A percentile compares a stretch with the other conserved stretches of the same genome.
Evolutionary conservation across 92 coral and sea anemone species (phyloP).

Genomic region (Zoanthus sociatus): DNA sequence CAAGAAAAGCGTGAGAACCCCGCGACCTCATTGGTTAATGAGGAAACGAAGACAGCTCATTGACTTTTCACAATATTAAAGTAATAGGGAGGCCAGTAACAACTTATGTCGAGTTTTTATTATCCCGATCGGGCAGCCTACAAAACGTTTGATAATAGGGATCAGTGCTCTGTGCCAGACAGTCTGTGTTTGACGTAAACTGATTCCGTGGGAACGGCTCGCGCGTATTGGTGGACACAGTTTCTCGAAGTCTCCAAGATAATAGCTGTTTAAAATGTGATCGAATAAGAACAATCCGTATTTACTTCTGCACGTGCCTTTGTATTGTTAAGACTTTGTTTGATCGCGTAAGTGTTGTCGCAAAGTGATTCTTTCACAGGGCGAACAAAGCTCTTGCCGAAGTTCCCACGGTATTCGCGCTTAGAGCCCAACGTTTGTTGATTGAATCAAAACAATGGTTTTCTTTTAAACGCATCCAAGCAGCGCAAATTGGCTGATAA

Average conservation of each 20-base stretch:
- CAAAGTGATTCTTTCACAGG: constrained; percentile 54
- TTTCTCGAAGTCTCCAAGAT: constrained; percentile 54
- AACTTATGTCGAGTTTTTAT: constrained; percentile 61
- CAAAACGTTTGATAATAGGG: constrained; percentile 52
- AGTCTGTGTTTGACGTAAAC: constrained; percentile 65
- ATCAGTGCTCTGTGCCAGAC: constrained; percentile 70
- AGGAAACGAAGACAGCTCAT: constrained; percentile 22
- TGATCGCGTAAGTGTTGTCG: constrained; percentile 49
- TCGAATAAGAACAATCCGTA: constrained; percentile 66
- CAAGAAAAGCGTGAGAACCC: constrained; percentile 72
- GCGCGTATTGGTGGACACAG: constrained; percentile 63
- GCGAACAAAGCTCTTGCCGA: constrained; percentile 70
- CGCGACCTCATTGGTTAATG: constrained; percentile 62
- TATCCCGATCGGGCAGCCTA: constrained; percentile 53
- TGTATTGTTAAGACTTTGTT: constrained; percentile 68
- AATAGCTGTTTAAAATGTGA: constrained; percentile 71
- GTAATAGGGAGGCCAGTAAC: constrained; percentile 33
- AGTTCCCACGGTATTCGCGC: constrained; percentile 82
- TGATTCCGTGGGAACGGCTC: constrained; percentile 89
- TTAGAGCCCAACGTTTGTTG: constrained; percentile 37
- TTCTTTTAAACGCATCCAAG: constrained; percentile 18
- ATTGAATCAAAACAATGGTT: constrained; percentile 5
- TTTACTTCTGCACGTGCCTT: constrained; percentile 80
- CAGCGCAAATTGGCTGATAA: constrained; percentile 23
- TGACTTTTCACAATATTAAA: constrained; percentile 26